Conservation (phyloP, 2,113 vertebrate genomes). For the Glaucomys volans region DNA sequence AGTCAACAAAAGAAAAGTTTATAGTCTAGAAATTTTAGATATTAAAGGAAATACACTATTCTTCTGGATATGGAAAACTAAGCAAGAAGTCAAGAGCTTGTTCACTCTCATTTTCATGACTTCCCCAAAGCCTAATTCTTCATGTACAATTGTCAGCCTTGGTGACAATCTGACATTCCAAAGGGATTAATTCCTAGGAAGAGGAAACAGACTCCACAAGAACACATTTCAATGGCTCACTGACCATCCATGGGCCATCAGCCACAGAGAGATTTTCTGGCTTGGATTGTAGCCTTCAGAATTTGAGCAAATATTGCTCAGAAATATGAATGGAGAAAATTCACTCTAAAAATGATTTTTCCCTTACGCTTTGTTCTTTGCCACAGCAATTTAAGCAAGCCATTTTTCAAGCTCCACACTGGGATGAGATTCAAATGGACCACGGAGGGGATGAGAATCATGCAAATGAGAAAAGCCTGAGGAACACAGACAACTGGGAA, state of each 20-base stretch:
- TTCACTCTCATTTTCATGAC: slow-evolving; percentile 24
- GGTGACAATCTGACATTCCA: slow-evolving; percentile 28
- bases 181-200: slow-evolving; percentile 1
- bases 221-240: background rate
- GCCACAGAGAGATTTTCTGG: slow-evolving; percentile 36
- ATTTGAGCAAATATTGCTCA: slow-evolving; percentile 49
- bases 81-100: background rate
- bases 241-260: background rate
- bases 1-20: background rate
- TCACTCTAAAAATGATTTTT: slow-evolving; percentile 42
- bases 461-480: background rate
- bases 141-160: slow-evolving; percentile 3
- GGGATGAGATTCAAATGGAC: background rate
- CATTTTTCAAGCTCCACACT: background rate
- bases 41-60: slow-evolving; percentile 15
- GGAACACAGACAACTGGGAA: background rate
- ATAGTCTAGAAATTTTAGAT: background rate
- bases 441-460: background rate
- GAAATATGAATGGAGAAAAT: slow-evolving; percentile 52
- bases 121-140: slow-evolving; percentile 46
- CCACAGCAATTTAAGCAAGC: slow-evolving; percentile 19
- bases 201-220: background rate
- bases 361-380: slow-evolving; percentile 10
- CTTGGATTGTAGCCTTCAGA: slow-evolving; percentile 22
- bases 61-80: background rate